Evolutionary conservation across 2,888 invertebrate genomes (phyloP).

Genomic region (Drosophila falleni): DNA sequence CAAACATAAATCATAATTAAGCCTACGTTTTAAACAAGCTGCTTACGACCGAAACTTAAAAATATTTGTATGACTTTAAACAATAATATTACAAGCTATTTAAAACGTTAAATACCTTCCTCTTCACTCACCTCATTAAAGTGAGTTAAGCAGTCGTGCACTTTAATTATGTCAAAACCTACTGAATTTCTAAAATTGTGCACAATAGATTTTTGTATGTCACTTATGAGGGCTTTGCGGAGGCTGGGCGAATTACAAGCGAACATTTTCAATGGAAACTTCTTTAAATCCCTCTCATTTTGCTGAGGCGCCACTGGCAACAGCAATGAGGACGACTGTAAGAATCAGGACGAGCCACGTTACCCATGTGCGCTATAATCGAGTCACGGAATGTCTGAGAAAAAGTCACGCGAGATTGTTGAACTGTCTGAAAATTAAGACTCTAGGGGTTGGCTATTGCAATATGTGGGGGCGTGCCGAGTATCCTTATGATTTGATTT

Average conservation of each 20-base stretch:
- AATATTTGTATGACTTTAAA: neutral
- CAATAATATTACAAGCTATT: neutral
- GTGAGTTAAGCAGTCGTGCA: conserved; percentile 12
- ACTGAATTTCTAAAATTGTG: conserved; percentile 53
- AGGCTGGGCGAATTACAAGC: neutral
- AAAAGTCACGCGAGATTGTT: conserved; percentile 74
- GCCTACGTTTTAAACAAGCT: too few relatives aligned
- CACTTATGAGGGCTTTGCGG: conserved; percentile 38
- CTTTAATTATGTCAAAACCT: conserved; percentile 40
- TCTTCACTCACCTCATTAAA: neutral
- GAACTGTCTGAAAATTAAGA: conserved; percentile 73
- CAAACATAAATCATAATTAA: too few relatives aligned
- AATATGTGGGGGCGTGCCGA: conserved; percentile 25
- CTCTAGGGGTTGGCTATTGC: conserved; percentile 44
- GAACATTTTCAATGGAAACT: neutral
- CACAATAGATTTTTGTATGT: conserved; percentile 46
- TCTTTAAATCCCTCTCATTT: conserved; percentile 10
- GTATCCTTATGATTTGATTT: conserved; percentile 65
- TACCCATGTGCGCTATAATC: conserved; percentile 53
- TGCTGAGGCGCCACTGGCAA: conserved; percentile 17
- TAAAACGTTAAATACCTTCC: neutral
- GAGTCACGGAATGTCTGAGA: conserved; percentile 68
- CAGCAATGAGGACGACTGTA: conserved; percentile 8
- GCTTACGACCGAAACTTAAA: too few relatives aligned
- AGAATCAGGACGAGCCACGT: conserved; percentile 47